Evolutionary conservation across 2,888 invertebrate genomes (phyloP), one percentile per base, ranked within the genome.

Genomic region (Ochlodes sylvanus): DNA sequence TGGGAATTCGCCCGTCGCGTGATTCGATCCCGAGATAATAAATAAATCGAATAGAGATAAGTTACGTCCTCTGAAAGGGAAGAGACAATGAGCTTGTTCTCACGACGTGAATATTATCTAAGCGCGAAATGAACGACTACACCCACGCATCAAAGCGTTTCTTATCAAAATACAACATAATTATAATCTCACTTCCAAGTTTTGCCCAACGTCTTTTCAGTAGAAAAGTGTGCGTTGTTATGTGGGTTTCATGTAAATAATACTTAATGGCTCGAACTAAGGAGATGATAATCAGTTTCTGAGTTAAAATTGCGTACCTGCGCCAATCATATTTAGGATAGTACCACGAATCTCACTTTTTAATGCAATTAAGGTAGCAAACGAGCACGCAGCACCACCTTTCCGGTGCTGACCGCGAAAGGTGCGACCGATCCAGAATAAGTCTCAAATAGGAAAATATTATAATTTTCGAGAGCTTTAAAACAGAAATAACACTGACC

Each of bases 1-100:
- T 19, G 56, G 72, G 65, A 75, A 72, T 73, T 75, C 72, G 75
- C 75, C 17, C 47, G 17, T 47, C 47, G n/a, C 47, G 47, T 47
- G 17, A 14, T 15, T 17, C 47, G 47, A 47, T 47, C 73, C 70
- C 71, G 69, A 75, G 72, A 73, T n/a, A 12, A 21, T 9, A 41
- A 58, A n/a, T 5, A 2, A 21, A 47, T 17, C 10, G 42, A 42
- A 17, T 0, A 14, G 7, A 47, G 6, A 2, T 7, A 7, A 47
- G 17, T n/a, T n/a, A 9, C 7, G 47, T 47, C 47, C n/a, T 17
- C 9, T 3, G 2, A 14, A 7, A 47, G 17, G 9, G n/a, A n/a
- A 42, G 12, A n/a, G 47, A 47, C 17, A 17, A 47, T 14, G 15
- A 7, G 17, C 42, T 9, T 12, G 42, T 2, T 9, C 42, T 42